A percentile compares a stretch with the other conserved stretches of the same genome.
Conservation (phyloP, 2,113 vertebrate species). For the Ciconia maguari region DNA sequence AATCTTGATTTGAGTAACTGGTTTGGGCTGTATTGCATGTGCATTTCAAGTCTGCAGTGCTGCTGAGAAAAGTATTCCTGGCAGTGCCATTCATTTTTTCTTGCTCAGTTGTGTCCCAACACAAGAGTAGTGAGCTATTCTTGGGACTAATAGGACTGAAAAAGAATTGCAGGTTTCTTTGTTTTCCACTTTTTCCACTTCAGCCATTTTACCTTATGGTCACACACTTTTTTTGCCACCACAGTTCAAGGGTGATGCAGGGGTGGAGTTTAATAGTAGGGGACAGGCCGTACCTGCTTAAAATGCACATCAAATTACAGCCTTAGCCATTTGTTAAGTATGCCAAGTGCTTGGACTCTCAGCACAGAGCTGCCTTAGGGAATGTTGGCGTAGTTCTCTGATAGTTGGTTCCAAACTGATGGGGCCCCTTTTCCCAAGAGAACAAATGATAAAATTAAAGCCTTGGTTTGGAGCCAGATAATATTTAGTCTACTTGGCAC, state of each 20-base stretch:
- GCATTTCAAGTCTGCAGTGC: neutral
- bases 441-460: neutral
- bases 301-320: neutral
- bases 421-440: neutral
- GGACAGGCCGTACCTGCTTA: neutral
- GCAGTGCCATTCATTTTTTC: neutral
- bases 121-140: neutral
- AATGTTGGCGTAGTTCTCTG: neutral
- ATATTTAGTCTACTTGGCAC: neutral
- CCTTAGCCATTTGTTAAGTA: neutral
- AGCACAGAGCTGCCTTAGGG: neutral
- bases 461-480: neutral
- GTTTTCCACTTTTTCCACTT: neutral
- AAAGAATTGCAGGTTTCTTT: neutral
- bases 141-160: neutral
- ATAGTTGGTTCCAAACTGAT: neutral
- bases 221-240: neutral
- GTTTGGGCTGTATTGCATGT: neutral
- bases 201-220: neutral
- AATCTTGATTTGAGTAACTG: neutral
- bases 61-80: neutral
- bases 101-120: neutral
- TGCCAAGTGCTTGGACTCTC: neutral
- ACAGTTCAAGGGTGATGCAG: neutral
- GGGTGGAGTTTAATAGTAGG: neutral